Evolutionary conservation across 1,140 invertebrate species (phyloP), one percentile per base, ranked within the genome.

Genomic region (Dendroctonus ponderosae): DNA sequence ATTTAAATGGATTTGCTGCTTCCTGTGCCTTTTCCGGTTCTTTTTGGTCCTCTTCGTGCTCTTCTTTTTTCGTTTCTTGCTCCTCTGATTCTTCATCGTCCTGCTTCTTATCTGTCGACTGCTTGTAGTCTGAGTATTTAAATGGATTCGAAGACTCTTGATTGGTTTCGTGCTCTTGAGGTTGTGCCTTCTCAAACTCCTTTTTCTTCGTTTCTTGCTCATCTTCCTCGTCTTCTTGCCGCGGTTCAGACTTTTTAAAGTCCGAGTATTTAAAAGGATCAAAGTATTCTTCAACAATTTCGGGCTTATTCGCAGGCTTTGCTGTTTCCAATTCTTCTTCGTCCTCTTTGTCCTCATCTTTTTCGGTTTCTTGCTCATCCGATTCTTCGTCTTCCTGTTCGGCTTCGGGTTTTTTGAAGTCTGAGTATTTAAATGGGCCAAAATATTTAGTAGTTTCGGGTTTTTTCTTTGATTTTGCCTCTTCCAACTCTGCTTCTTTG

Each of bases 21-120:
- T 58, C 26, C 5, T 8, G 38, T 52, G 56, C 53, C 42, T 53
- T n/a, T 48, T 52, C 52, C 37, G 53, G 6, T 59, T 59, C 40
- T 38, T 66, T 46, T 41, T 49, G 8, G 38, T 60, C 49, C 37
- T 60, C 44, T 60, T 66, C 56, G 26, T 46, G 11, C 43, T 52
- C 52, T 1, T 44, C 12, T 37, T 37, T 39, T 39, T 52, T 39
- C 51, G 42, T 7, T 49, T 60, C 9, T 8, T 50, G 7, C 37
- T 66, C 48, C 38, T 66, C 53, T 7, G 50, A 42, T 58, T 66
- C 40, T 11, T 66, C 64, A 7, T 63, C 61, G 7, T 26, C 9
- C 8, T 49, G 42, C 48, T 62, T 49, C 14, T 60, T 7, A 46
- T 48, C 26, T 60, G 8, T 46, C 8, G 12, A 12, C 43, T 46